Percentiles rank a stretch among this genome's conserved stretches.
Conservation (phyloP, 2,888 invertebrate genomes). For the Argyresthia albistria region DNA sequence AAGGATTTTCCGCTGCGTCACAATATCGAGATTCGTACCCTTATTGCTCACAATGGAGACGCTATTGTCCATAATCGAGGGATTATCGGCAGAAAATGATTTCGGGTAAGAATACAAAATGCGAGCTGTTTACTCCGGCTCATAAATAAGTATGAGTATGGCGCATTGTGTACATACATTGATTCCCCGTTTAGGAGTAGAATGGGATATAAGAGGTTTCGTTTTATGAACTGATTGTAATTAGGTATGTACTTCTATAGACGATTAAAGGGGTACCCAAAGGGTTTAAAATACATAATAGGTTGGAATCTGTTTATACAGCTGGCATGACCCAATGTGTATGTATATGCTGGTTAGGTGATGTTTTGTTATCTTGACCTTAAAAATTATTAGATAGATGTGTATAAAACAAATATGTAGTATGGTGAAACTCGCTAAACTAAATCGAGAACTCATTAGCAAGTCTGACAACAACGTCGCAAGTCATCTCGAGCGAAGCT, state of each 20-base stretch:
- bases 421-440: background rate
- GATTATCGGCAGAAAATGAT: conserved; percentile 25
- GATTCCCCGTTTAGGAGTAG: too few species aligned
- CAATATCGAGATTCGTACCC: conserved; percentile 23
- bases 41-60: conserved; percentile 28
- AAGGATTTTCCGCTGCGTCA: conserved; percentile 19
- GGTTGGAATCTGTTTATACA: too few species aligned
- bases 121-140: background rate
- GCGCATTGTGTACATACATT: background rate
- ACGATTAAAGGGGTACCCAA: too few species aligned
- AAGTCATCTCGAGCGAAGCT: conserved; percentile 35
- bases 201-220: too few species aligned
- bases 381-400: too few species aligned
- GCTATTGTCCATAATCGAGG: conserved; percentile 29
- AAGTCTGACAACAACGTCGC: conserved; percentile 54
- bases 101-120: conserved; percentile 12
- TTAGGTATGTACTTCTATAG: too few species aligned
- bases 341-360: too few species aligned
- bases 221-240: too few species aligned
- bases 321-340: too few species aligned
- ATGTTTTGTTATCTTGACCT: too few species aligned
- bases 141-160: background rate
- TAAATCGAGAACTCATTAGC: conserved; percentile 51
- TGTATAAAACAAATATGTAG: too few species aligned
- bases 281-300: too few species aligned